Conservation (phyloP, 2,888 invertebrate genomes). For the Dryomyza anilis region DNA sequence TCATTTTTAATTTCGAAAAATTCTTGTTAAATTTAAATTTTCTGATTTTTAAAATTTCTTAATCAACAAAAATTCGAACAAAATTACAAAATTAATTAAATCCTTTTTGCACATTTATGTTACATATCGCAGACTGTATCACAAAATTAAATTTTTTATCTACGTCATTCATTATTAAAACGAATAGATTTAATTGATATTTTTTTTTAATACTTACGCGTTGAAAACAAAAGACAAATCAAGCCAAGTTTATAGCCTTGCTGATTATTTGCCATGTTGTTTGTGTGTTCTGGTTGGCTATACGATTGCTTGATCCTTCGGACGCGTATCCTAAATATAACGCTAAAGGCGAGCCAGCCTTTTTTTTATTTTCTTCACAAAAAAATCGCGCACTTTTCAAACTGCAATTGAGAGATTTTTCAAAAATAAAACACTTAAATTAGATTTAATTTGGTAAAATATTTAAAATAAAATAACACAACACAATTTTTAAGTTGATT, state of each 20-base stretch:
- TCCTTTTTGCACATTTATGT: too few species aligned
- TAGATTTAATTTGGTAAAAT: not conserved
- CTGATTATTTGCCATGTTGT: conserved; percentile 17
- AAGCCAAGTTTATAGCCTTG: not conserved
- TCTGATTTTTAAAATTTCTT: too few species aligned
- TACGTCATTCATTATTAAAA: too few species aligned
- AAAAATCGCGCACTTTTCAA: not conserved
- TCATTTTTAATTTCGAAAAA: too few species aligned
- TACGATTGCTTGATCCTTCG: not conserved
- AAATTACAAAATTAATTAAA: too few species aligned
- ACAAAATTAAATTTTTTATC: too few species aligned
- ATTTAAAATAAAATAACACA: not conserved
- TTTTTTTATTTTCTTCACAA: not conserved
- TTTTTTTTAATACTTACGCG: not conserved
- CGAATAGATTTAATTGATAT: not conserved
- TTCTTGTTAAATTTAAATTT: too few species aligned
- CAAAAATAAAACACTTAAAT: not conserved
- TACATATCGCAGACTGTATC: too few species aligned
- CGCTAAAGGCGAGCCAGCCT: too few species aligned
- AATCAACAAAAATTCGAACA: too few species aligned
- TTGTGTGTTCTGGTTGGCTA: not conserved
- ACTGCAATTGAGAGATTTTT: not conserved
- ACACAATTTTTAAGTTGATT: not conserved
- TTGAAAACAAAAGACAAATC: not conserved
- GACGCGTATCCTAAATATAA: conserved; percentile 17